Evolutionary conservation across 2,113 vertebrate species (phyloP).

Genomic region (Gallinago media): DNA sequence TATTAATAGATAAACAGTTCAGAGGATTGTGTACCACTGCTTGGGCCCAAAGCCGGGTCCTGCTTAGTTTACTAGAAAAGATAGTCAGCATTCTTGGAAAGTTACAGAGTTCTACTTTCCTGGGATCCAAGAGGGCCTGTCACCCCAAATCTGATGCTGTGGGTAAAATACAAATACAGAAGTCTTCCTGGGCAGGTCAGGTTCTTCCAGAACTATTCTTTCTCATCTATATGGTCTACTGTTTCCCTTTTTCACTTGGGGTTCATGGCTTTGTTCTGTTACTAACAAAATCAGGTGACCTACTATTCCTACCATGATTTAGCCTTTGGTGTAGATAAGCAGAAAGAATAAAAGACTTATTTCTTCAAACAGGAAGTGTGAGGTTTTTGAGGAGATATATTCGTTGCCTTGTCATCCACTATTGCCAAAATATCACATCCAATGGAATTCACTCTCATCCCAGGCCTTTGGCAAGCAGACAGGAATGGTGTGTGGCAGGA

Average conservation of each 20-base stretch:
- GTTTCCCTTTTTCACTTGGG: not conserved
- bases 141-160: not conserved
- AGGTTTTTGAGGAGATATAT: not conserved
- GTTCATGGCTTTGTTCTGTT: not conserved
- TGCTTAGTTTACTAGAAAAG: not conserved
- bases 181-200: not conserved
- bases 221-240: not conserved
- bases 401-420: not conserved
- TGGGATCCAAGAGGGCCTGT: not conserved
- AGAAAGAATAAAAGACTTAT: not conserved
- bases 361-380: not conserved
- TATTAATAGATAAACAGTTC: constrained; percentile 49
- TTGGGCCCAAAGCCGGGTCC: not conserved
- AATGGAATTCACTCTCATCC: not conserved
- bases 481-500: not conserved
- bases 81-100: not conserved
- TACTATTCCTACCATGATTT: not conserved
- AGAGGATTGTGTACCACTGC: not conserved
- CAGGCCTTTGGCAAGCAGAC: not conserved
- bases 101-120: not conserved
- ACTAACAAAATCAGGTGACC: not conserved
- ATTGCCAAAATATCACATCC: not conserved
- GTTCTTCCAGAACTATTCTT: not conserved
- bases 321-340: not conserved
- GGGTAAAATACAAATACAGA: not conserved